Percentiles rank a stretch among this genome's conserved stretches.
phyloP scores from a whole-genome alignment of 2,888 invertebrate genomes.

The Tachina fera region DNA sequence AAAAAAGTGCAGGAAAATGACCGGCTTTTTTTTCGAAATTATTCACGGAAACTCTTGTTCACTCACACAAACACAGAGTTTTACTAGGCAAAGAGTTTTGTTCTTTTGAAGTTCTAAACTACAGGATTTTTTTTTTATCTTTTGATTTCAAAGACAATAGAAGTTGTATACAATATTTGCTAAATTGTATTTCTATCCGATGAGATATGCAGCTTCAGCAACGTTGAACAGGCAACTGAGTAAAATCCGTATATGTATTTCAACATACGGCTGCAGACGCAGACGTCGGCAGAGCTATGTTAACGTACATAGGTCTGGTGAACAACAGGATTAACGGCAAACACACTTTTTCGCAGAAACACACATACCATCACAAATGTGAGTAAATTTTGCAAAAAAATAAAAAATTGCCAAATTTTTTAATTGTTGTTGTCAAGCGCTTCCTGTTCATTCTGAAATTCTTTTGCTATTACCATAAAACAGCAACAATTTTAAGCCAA shows the following conservation, averaged over 20 bases:
- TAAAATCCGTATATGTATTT: constrained; percentile 41
- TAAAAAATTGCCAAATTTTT: not conserved
- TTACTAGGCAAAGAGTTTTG: not conserved
- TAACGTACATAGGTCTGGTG: constrained; percentile 30
- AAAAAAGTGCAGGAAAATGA: constrained; percentile 64
- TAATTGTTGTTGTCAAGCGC: constrained; percentile 50
- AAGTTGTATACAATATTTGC: not conserved
- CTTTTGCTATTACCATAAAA: not conserved
- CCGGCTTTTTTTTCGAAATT: constrained; percentile 47
- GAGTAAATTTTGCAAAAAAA: constrained; percentile 15
- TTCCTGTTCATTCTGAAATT: constrained; percentile 18
- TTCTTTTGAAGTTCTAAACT: not conserved
- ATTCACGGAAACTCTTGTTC: not conserved
- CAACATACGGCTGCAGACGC: constrained; percentile 20
- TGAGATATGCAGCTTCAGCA: constrained; percentile 61
- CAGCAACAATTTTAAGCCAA: not conserved
- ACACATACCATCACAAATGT: not conserved
- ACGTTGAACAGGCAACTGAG: constrained; percentile 60
- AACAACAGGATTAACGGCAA: constrained; percentile 44
- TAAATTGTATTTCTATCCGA: constrained; percentile 27
- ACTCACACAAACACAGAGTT: constrained; percentile 7
- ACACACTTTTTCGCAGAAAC: not conserved
- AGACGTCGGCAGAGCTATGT: constrained; percentile 29
- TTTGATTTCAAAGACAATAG: not conserved
- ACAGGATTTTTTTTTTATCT: not conserved